phyloP scores from a whole-genome alignment of 1,140 invertebrate genomes.

The Mizuhopecten yessoensis region DNA sequence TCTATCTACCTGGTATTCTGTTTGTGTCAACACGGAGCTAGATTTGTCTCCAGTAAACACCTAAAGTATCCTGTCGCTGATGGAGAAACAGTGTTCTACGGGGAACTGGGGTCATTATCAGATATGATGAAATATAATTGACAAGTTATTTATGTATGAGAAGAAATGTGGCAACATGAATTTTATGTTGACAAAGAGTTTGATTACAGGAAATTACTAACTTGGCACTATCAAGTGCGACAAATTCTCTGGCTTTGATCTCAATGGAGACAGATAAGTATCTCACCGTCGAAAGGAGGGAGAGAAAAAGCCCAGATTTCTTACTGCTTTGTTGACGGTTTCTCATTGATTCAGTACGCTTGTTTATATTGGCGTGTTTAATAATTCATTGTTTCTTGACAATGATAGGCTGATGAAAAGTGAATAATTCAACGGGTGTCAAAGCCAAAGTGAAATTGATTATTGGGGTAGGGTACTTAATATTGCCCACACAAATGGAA shows the following conservation, averaged over 20 bases:
- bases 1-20: not conserved
- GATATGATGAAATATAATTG: constrained; percentile 40
- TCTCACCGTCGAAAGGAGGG: constrained; percentile 1
- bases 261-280: not conserved
- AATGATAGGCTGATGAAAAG: constrained; percentile 34
- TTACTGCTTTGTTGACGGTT: constrained; percentile 37
- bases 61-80: not conserved
- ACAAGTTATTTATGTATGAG: constrained; percentile 39
- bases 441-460: constrained; percentile 39
- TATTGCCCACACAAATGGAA: constrained; percentile 32
- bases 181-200: constrained; percentile 19
- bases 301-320: constrained; percentile 38
- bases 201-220: constrained; percentile 20
- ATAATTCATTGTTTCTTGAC: constrained; percentile 29
- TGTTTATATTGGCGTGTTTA: constrained; percentile 33
- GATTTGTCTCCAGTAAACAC: not conserved
- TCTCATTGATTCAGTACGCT: constrained; percentile 23
- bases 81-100: constrained; percentile 11
- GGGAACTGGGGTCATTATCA: not conserved
- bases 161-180: constrained; percentile 32
- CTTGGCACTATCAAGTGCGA: constrained; percentile 37
- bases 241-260: constrained; percentile 20
- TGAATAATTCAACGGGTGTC: constrained; percentile 25
- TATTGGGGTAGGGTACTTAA: constrained; percentile 38
- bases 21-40: not conserved